Evolutionary conservation across 2,888 invertebrate genomes (phyloP), one percentile per base, ranked within the genome.

Genomic region (Nineta flava): DNA sequence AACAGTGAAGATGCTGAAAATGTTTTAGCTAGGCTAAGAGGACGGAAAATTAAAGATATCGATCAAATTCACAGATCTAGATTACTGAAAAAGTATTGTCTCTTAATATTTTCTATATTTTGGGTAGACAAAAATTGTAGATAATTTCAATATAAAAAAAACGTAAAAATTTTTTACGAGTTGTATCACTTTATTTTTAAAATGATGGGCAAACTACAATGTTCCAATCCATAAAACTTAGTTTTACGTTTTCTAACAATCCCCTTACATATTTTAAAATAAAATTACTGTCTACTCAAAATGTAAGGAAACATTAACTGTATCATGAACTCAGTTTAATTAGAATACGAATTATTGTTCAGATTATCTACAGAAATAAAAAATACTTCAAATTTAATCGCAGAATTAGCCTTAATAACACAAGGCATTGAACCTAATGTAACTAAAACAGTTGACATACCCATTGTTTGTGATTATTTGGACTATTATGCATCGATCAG

Each of bases 291-390:
- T n/a, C n/a, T n/a, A n/a, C n/a, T n/a, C n/a, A n/a, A n/a, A n/a
- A n/a, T n/a, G n/a, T n/a, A n/a, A n/a, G n/a, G n/a, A n/a, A n/a
- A n/a, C n/a, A n/a, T n/a, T n/a, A n/a, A n/a, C n/a, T n/a, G n/a
- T n/a, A n/a, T n/a, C n/a, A n/a, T n/a, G n/a, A n/a, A n/a, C n/a
- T n/a, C n/a, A n/a, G 32, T 10, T 32, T 32, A 32, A 7, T 9
- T 32, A 32, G 7, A 9, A n/a, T 35, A n/a, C 2, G 13, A 4
- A n/a, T 35, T 35, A 3, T 35, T 35, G 51, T 58, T 44, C 57
- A 74, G 73, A 57, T 63, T 75, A 49, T 71, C 72, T 2, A 59
- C 63, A 2, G 68, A 68, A 55, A 62, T 75, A 35, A 68, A 72
- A 58, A 70, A 71, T 55, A 69, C 71, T 55, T 59, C 62, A 52